Base-by-base conservation (phyloP, 2,113 vertebrate species). In the Urocitellus parryii region DNA sequence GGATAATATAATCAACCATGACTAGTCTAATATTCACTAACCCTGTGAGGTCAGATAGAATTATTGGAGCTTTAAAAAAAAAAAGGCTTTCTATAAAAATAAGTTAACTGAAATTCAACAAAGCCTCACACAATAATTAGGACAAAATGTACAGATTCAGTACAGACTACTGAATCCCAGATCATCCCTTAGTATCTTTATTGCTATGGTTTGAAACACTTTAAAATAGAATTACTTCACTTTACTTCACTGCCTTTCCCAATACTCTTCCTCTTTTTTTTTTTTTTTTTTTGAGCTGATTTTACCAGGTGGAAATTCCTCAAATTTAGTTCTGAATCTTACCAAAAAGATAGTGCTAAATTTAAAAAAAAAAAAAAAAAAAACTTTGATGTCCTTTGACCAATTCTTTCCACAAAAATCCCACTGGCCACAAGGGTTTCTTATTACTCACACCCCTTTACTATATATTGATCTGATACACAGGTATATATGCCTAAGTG, bases 1-100 rank as follows among this genome's bases (percentile, higher is more conserved):
- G 45, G 25, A 83, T 95, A 97, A 93, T 87, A 97, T 84, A 95
- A 93, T 95, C 79, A 98, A 91, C 80, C 20, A 61, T 95, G 70
- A 88, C 85, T 88, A 58, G 58, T 88, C 77, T 90, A 96, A 97
- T 93, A 76, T 91, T 97, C 92, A 95, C 70, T 76, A 88, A 85
- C n/a, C 56, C 58, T 32, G 42, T 65, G 70, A 95, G 61, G 45
- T 93, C 95, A 91, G 37, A 63, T 0, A 88, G 37, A 74, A 89
- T 78, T 92, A 83, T 2, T 89, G 42, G 77, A 87, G 58, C 72
- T 94, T 96, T 79, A 70, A 76, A 25, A 45, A 34, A 94, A 94
- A 34, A 68, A 79, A 92, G 82, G 25, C n/a, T 68, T 80, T 72
- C 14, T 39, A 53, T 17, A 95, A 95, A 97, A 96, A 76, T 73